A percentile compares a stretch with the other conserved stretches of the same genome.
Conservation (phyloP, 1,140 invertebrate genomes). For the Pseudomyrmex cubaensis region DNA sequence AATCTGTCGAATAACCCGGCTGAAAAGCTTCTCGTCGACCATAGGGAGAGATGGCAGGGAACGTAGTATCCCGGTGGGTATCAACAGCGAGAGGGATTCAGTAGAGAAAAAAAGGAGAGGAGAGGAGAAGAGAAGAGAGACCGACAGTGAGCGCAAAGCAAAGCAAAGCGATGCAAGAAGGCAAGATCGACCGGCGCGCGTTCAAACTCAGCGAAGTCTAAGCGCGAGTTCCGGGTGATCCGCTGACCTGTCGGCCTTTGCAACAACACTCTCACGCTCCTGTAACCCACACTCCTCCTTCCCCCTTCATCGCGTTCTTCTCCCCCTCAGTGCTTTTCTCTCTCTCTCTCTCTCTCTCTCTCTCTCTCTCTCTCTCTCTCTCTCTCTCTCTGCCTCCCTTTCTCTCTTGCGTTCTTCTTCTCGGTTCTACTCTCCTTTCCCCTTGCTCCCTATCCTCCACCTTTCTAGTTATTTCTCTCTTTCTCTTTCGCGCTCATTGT, state of each 20-base stretch:
- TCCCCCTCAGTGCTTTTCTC: conserved; percentile 49
- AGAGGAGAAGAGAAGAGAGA: conserved; percentile 60
- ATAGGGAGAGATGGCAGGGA: conserved; percentile 60
- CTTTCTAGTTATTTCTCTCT: conserved; percentile 23
- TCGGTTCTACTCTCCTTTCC: neutral
- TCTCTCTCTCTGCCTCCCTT: conserved; percentile 31
- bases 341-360: conserved; percentile 57
- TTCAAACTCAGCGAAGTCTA: conserved; percentile 82
- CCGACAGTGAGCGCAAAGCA: conserved; percentile 65
- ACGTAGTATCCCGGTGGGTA: conserved; percentile 47
- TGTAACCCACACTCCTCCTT: conserved; percentile 85
- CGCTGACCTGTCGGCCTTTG: conserved; percentile 86
- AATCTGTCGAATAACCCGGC: conserved; percentile 42
- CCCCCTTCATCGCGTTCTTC: conserved; percentile 74
- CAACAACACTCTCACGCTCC: conserved; percentile 86
- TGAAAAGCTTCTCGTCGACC: conserved; percentile 59
- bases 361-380: conserved; percentile 67
- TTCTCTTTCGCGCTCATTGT: conserved; percentile 68
- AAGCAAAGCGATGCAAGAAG: conserved; percentile 74
- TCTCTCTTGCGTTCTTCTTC: conserved; percentile 13
- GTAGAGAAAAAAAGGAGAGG: conserved; percentile 32
- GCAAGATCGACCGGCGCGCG: conserved; percentile 80
- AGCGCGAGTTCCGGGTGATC: conserved; percentile 86
- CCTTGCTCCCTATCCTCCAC: neutral
- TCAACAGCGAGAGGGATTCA: conserved; percentile 60